phyloP scores from a whole-genome alignment of 2,888 invertebrate species.

The Drosophila anomalata region DNA sequence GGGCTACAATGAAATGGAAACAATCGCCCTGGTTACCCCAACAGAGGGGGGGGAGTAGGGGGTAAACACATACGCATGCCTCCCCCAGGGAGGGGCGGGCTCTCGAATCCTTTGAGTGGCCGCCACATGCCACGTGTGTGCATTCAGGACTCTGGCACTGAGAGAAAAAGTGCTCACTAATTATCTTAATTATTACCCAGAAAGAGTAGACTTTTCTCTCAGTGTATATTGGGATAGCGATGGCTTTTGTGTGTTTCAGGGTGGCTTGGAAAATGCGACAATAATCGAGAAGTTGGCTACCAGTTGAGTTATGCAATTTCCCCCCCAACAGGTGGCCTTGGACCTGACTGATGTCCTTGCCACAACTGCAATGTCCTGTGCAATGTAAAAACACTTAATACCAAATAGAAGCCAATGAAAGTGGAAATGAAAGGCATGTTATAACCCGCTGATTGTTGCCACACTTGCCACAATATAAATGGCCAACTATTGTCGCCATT shows the following conservation, averaged over 20 bases:
- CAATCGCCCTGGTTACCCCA: constrained; percentile 15
- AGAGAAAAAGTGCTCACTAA: background rate
- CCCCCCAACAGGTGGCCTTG: constrained; percentile 1
- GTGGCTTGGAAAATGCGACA: background rate
- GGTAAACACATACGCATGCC: background rate
- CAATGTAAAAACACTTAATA: constrained; percentile 26
- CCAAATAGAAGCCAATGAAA: constrained; percentile 4
- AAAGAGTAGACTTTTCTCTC: background rate
- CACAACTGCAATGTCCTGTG: background rate
- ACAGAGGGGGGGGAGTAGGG: background rate
- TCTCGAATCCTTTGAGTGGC: constrained; percentile 13
- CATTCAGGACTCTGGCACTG: background rate
- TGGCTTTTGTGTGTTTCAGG: background rate
- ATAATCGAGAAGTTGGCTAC: background rate
- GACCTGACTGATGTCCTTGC: constrained; percentile 13
- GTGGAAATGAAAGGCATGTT: background rate
- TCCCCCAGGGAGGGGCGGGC: background rate
- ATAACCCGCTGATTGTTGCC: background rate
- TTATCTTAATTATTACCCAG: no score
- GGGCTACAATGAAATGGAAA: constrained; percentile 1
- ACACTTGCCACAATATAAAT: background rate
- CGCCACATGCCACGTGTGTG: background rate
- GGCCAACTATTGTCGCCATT: background rate
- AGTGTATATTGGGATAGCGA: background rate
- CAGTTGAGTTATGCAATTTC: constrained; percentile 2